phyloP scores from a whole-genome alignment of 2,797 vertebrate species.

The Macropodus opercularis region DNA sequence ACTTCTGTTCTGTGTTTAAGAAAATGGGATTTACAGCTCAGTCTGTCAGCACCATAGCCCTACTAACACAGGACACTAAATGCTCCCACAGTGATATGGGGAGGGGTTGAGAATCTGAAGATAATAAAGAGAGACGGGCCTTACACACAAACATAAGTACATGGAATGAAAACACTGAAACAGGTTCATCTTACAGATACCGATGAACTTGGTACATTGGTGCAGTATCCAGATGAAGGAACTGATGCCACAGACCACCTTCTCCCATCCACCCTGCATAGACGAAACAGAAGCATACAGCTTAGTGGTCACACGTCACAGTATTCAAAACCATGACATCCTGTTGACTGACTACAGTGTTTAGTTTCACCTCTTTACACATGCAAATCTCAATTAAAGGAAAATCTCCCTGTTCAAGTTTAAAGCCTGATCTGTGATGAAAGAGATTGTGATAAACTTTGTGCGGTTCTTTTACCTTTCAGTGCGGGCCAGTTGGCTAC shows the following conservation, averaged over 20 bases:
- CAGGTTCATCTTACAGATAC: conserved; percentile 84
- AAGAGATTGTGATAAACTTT: neutral
- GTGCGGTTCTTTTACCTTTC: conserved; percentile 81
- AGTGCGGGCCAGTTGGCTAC: conserved; percentile 83
- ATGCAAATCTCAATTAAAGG: neutral
- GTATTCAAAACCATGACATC: conserved; percentile 17
- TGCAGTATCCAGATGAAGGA: conserved; percentile 95
- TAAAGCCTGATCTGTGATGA: neutral
- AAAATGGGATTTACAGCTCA: conserved; percentile 38
- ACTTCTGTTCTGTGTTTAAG: conserved; percentile 15
- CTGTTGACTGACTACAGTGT: conserved; percentile 16
- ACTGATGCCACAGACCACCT: conserved; percentile 94
- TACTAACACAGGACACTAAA: conserved; percentile 37
- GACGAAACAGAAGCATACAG: conserved; percentile 26
- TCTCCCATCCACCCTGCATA: conserved; percentile 86
- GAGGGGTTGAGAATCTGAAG: conserved; percentile 32
- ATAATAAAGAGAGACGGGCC: conserved; percentile 19
- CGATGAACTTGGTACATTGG: conserved; percentile 93
- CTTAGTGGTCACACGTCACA: conserved; percentile 13
- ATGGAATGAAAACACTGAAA: conserved; percentile 5
- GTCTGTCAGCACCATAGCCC: conserved; percentile 29
- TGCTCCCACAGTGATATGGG: conserved; percentile 28
- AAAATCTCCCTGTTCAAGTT: neutral
- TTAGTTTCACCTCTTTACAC: neutral
- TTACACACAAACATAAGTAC: neutral